Percentiles rank a stretch among this genome's conserved stretches.
Conservation (phyloP, 2,797 vertebrate species). For the Etheostoma perlongum region DNA sequence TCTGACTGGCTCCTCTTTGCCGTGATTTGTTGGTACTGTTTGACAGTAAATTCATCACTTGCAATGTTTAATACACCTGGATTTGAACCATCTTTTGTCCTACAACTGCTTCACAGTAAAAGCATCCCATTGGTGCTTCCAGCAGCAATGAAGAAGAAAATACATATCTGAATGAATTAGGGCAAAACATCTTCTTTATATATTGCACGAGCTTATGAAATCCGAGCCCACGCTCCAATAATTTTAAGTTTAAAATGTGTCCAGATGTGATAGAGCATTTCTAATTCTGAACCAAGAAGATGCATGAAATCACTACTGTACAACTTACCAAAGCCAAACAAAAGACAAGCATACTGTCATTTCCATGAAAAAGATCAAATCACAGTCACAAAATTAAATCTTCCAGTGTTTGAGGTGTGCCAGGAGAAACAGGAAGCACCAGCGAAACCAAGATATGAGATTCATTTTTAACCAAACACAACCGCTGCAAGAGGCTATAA, state of each 20-base stretch:
- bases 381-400: neutral
- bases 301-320: neutral
- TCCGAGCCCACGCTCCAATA: neutral
- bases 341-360: neutral
- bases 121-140: neutral
- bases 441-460: slow-evolving; percentile 14
- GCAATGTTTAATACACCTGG: neutral
- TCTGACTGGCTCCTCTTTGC: neutral
- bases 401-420: neutral
- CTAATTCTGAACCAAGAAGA: neutral
- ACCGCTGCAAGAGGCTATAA: slow-evolving; percentile 13
- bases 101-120: neutral
- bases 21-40: neutral
- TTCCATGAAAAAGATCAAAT: neutral
- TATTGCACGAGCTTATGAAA: neutral
- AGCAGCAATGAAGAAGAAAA: neutral
- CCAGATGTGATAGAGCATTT: neutral
- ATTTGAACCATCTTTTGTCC: neutral
- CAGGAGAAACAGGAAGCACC: slow-evolving; percentile 20
- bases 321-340: slow-evolving; percentile 7
- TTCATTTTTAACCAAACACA: slow-evolving; percentile 37
- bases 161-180: neutral
- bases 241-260: neutral
- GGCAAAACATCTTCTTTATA: neutral
- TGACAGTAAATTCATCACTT: neutral